Evolutionary conservation across 2,113 vertebrate genomes (phyloP), one percentile per base, ranked within the genome.

Genomic region (Carassius carassius): DNA sequence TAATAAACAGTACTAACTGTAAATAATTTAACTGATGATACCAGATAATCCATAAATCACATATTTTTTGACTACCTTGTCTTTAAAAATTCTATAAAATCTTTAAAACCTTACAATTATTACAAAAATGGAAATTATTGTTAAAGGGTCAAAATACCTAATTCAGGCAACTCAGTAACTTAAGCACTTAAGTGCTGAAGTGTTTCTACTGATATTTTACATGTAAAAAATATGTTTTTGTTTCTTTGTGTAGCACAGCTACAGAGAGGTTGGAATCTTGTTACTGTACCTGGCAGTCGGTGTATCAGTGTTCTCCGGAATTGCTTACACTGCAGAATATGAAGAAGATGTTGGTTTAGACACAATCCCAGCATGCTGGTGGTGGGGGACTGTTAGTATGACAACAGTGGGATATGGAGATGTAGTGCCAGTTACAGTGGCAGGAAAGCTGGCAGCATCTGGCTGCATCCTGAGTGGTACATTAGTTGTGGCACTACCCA

Each of bases 321-420:
- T 99, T 88, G 97, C 97, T 16, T 99, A 99, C 93, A 99, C 97
- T 0, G 97, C 98, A 0, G 98, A 99, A 89, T 97, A 96, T 81
- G 97, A 99, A 80, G 96, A 98, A 91, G 95, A 96, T 0, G 96
- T 95, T 0, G 97, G 98, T 62, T 96, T 99, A 2, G 96, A 98
- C 93, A 99, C 97, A 86, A 98, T 99, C 92, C 98, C 98, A 0
- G 97, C 97, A 5, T 99, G 98, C 94, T 99, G 97, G 98, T 99
- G 98, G 98, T 99, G 98, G 98, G 98, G 98, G 23, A 99, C 97
- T 0, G 98, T 99, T 82, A 98, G 96, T 94, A 99, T 99, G 97
- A 99, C 98, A 79, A 99, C 98, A 0, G 98, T 99, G 91, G 98
- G 98, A 86, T 99, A 99, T 0, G 98, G 98, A 0, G 98, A 99